Conservation (phyloP, 2,113 vertebrate species). For the Tupaia tana region DNA sequence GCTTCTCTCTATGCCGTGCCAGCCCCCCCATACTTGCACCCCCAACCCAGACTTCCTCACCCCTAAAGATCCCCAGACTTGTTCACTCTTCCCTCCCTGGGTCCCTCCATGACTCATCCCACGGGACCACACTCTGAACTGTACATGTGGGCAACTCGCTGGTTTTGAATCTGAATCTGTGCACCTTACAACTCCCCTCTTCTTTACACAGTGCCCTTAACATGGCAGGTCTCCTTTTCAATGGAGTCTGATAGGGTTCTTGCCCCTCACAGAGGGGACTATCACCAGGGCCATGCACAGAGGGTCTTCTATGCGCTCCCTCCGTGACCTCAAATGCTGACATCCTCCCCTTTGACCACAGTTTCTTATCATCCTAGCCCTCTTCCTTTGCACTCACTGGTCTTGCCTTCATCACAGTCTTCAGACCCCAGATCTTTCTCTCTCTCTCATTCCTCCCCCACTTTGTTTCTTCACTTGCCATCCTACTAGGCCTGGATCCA, state of each 20-base stretch:
- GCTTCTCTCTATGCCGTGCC: neutral
- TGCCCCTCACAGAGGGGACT: neutral
- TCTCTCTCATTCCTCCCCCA: neutral
- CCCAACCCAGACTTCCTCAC: neutral
- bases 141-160: neutral
- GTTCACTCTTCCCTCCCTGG: too few species aligned
- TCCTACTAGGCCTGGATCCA: neutral
- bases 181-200: too few species aligned
- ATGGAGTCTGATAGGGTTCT: neutral
- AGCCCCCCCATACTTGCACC: too few species aligned
- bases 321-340: neutral
- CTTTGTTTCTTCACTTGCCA: neutral
- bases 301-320: neutral
- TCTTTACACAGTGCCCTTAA: neutral
- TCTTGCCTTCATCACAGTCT: neutral
- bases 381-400: neutral
- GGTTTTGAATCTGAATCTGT: too few species aligned
- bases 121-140: rapidly evolving
- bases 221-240: rapidly evolving
- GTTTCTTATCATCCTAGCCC: too few species aligned
- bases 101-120: neutral
- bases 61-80: neutral
- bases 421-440: neutral
- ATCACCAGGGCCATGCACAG: rapidly evolving
- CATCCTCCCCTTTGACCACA: too few species aligned